Base-by-base conservation (phyloP, 2,113 vertebrate species). In the Sialia sialis region DNA sequence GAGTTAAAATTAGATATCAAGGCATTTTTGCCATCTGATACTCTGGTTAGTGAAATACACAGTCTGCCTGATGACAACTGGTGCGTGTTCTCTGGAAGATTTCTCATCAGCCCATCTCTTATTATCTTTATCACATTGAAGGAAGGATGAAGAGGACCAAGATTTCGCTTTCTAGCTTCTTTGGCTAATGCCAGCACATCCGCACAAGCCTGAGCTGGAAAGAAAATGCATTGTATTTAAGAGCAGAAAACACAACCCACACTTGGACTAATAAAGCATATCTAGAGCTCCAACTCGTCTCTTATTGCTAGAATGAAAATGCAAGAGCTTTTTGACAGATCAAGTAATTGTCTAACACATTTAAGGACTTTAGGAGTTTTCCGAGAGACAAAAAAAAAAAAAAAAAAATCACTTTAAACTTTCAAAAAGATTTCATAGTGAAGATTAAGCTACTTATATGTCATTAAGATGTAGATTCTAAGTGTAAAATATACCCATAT, bases 1-100 rank as follows among this genome's bases (percentile, higher is more conserved):
- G 99, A 98, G 72, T 87, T 96, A 67, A 99, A 99, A 21, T 99
- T 97, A 0, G 99, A 99, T 94, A 99, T 98, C 75, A 99, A 93
- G 30, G 99, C 97, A 2, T 99, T 99, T 92, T 98, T 85, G 9
- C 98, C 98, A 10, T 99, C 98, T 0, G 98, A 98, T 48, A 99
- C 99, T 38, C 98, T 97, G 63, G 99, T 99, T 20, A 99, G 98
- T 0, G 99, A 99, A 63, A 99, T 93, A 27, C 96, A 97, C 3
- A 99, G 96, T 27, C 94, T 98, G 48, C 98, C 98, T 0, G 98
- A 98, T 23, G 98, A 88, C 44, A 96, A 84, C 43, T 96, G 67
- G 88, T 99, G 99, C 0, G 98, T 84, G 3, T 99, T 97, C 21
- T 97, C 95, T 1, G 99, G 99, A 43, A 99, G 98, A 93, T 97